Conservation (phyloP, 2,113 vertebrate species). For the Amia ocellicauda region DNA sequence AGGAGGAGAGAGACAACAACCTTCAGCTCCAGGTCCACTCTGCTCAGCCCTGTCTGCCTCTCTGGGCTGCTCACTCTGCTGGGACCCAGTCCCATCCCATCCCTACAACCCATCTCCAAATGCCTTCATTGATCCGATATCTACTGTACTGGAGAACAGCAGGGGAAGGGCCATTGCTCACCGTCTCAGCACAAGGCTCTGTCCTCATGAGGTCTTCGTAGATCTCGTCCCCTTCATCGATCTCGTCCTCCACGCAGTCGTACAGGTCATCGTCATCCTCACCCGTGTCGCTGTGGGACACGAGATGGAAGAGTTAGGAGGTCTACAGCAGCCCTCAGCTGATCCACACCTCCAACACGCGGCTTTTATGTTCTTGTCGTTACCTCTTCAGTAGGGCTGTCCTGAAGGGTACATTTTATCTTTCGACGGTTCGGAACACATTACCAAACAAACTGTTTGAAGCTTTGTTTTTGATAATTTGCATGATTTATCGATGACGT, state of each 20-base stretch:
- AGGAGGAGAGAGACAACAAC: neutral
- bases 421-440: no score
- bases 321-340: no score
- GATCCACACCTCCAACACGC: no score
- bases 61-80: neutral
- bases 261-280: slow-evolving; percentile 88
- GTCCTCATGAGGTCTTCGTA: slow-evolving; percentile 85
- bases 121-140: no score
- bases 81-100: no score
- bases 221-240: slow-evolving; percentile 80
- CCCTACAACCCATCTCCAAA: no score
- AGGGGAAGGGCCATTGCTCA: slow-evolving; percentile 38
- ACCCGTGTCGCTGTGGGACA: slow-evolving; percentile 70
- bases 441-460: no score
- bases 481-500: no score
- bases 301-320: neutral
- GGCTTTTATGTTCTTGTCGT: no score
- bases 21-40: neutral
- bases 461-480: no score
- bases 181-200: slow-evolving; percentile 55
- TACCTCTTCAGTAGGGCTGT: no score
- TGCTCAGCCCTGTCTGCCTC: neutral
- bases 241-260: slow-evolving; percentile 83
- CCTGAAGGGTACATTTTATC: no score
- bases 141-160: neutral